Evolutionary conservation across 2,113 vertebrate species (phyloP), one percentile per base, ranked within the genome.

Genomic region (Campylorhamphus procurvoides): DNA sequence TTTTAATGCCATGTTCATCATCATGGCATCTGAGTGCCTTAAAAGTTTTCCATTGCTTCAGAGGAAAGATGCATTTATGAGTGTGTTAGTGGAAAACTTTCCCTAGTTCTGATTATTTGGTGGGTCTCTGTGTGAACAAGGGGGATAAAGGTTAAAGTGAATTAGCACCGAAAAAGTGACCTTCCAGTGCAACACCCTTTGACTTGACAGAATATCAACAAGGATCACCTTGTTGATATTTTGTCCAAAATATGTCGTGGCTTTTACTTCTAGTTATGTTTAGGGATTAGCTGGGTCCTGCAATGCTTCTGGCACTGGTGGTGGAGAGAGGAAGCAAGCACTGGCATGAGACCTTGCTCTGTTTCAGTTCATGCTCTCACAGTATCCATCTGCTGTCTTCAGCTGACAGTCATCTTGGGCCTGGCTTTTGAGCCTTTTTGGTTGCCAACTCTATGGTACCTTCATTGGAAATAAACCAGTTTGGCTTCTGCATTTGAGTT

Each of bases 41-140:
- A 35, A 92, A 91, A 96, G 60, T 96, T 96, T 96, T 97, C 93
- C 93, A 93, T 77, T 90, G 68, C 93, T 96, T 87, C 73, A 84
- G 90, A 96, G 73, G 64, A 86, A 81, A 78, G 37, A 72, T 60
- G 14, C 49, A 53, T 87, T 95, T 84, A 75, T 72, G 85, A 31
- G 44, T 81, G 39, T 64, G 35, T 67, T 67, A 78, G 63, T 80
- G 87, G 87, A 90, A 96, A 91, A 80, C 53, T 91, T 79, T 47
- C 44, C 49, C 62, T 63, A 46, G 22, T 85, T 85, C 75, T 94
- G 47, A 22, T 40, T 93, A n/a, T 91, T 88, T 28, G 5, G 20
- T 73, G 0, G 1, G 55, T 69, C 42, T 49, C 31, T 52, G 4
- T 52, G 53, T 50, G 58, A 91, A 56, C 20, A 17, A 33, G 25